Evolutionary conservation across 2,888 invertebrate species (phyloP).

Genomic region (Ischnura elegans): DNA sequence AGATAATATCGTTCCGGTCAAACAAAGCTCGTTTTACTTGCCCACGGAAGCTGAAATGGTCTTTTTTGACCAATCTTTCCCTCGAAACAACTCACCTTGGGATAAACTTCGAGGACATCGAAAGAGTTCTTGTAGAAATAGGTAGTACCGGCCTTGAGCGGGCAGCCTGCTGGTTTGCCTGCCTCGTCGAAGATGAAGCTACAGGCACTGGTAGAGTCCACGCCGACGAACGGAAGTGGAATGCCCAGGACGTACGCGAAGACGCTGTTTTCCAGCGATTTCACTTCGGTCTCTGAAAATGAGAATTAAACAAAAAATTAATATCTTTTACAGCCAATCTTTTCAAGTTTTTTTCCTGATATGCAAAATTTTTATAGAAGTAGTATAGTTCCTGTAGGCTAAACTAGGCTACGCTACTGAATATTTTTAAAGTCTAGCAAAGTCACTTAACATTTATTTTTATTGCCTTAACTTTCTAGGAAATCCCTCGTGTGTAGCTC

Average conservation of each 20-base stretch:
- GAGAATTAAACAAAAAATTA: no score
- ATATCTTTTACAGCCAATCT: no score
- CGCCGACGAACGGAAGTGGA: conserved; percentile 87
- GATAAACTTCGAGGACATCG: conserved; percentile 80
- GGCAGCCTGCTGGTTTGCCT: conserved; percentile 82
- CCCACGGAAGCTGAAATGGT: background rate
- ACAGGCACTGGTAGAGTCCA: conserved; percentile 86
- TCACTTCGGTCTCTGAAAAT: conserved; percentile 81
- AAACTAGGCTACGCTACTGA: no score
- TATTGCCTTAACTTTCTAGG: no score
- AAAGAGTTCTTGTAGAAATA: conserved; percentile 86
- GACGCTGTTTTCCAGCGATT: conserved; percentile 81
- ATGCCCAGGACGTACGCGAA: conserved; percentile 83
- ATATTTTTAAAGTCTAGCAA: no score
- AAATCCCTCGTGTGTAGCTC: no score
- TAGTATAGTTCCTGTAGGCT: no score
- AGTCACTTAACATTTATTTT: no score
- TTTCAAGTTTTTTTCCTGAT: no score
- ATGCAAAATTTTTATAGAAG: no score
- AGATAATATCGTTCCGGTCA: conserved; percentile 57
- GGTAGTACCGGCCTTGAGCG: conserved; percentile 83
- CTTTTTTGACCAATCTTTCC: background rate
- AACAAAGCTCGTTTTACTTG: background rate
- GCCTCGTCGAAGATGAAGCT: conserved; percentile 82
- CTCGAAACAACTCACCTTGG: conserved; percentile 77